Percentiles rank a stretch among this genome's conserved stretches.
Conservation (phyloP, 2,797 vertebrate genomes). For the Tiaroga cobitis region DNA sequence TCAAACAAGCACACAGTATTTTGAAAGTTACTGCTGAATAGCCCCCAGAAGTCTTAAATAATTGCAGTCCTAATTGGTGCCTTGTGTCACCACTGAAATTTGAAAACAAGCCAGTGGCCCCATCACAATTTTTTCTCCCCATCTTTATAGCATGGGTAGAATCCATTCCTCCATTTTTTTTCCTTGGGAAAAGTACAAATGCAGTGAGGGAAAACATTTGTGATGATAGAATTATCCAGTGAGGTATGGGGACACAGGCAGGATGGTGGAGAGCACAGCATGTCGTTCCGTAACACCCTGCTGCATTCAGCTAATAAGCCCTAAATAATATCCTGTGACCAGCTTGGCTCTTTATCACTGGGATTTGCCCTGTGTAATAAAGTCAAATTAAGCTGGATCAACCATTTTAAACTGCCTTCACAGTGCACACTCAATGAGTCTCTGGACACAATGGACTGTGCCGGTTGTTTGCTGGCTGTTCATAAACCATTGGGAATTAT, state of each 20-base stretch:
- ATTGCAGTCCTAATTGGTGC: conserved; percentile 27
- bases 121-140: background rate
- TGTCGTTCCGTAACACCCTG: conserved; percentile 69
- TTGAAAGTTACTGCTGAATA: background rate
- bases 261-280: conserved; percentile 66
- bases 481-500: conserved; percentile 42
- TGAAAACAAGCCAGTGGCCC: conserved; percentile 6
- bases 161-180: background rate
- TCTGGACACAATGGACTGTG: conserved; percentile 36
- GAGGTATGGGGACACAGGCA: conserved; percentile 66
- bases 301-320: conserved; percentile 78
- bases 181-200: conserved; percentile 66
- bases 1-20: conserved; percentile 13
- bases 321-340: conserved; percentile 72
- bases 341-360: conserved; percentile 55
- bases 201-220: conserved; percentile 60
- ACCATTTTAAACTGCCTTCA: conserved; percentile 57
- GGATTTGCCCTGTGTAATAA: conserved; percentile 66
- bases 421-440: conserved; percentile 52
- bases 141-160: conserved; percentile 2
- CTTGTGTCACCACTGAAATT: conserved; percentile 17
- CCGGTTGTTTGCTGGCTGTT: conserved; percentile 31
- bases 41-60: conserved; percentile 5
- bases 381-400: conserved; percentile 69
- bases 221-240: conserved; percentile 69